phyloP scores from a whole-genome alignment of 2,888 invertebrate genomes.

The Rosalia funebris region DNA sequence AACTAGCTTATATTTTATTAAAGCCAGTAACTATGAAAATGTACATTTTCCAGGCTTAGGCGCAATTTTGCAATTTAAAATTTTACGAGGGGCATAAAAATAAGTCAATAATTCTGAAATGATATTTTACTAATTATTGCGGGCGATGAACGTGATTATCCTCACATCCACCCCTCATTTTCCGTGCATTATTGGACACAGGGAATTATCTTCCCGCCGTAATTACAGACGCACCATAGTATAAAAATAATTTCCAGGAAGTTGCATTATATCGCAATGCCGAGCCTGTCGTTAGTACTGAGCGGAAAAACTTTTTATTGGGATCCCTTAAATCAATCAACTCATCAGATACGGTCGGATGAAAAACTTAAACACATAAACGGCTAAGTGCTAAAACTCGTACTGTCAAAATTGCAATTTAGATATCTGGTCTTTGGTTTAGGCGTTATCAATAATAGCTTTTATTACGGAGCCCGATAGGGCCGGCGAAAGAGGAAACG shows the following conservation, averaged over 20 bases:
- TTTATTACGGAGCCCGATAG: neutral
- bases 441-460: neutral
- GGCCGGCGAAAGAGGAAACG: neutral
- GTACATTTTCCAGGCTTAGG: neutral
- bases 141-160: no score
- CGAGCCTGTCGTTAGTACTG: no score
- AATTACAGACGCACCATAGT: no score
- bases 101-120: neutral
- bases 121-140: neutral
- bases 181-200: no score
- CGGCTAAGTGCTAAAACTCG: slow-evolving; percentile 16
- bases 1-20: slow-evolving; percentile 1
- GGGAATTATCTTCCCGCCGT: no score
- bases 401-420: neutral
- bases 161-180: no score
- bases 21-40: neutral
- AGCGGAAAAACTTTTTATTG: neutral
- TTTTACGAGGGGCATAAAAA: neutral
- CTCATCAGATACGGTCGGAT: neutral
- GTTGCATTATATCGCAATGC: no score
- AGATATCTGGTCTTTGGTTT: slow-evolving; percentile 2
- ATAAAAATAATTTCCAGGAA: no score
- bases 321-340: slow-evolving; percentile 9
- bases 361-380: slow-evolving; percentile 7
- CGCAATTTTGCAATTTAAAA: neutral